These are phyloP conservation scores for Lonchura striata DNA, from an alignment of 2,113 vertebrate genomes.

Conservation along the genomic window DNA sequence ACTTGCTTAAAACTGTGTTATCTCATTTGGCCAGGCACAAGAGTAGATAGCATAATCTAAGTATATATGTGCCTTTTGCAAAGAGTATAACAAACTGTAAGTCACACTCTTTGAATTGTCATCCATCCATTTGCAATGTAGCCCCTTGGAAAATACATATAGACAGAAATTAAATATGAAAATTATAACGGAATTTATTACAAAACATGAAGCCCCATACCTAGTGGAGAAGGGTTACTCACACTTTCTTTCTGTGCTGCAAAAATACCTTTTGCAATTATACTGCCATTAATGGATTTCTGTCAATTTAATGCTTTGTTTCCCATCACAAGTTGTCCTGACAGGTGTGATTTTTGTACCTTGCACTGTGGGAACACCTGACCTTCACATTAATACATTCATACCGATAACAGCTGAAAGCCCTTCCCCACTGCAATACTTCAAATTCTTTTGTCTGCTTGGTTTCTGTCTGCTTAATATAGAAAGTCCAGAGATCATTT, in stretches of 20 bases:
- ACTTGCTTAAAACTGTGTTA: conserved; percentile 26
- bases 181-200: neutral
- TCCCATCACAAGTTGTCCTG: neutral
- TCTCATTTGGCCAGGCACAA: neutral
- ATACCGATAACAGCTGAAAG: neutral
- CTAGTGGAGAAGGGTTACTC: neutral
- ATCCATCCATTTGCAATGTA: neutral
- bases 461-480: neutral
- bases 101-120: neutral
- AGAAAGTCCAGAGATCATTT: neutral
- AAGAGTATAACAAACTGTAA: neutral
- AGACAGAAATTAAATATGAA: neutral
- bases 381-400: neutral
- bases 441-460: conserved; percentile 1
- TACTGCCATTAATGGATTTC: neutral
- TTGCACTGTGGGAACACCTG: neutral
- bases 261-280: neutral
- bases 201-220: neutral
- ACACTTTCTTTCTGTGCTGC: neutral
- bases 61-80: neutral
- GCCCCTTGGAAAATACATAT: neutral
- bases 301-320: neutral
- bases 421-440: neutral
- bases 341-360: neutral
- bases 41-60: neutral